Conservation (phyloP, 1,140 invertebrate genomes). For the Micrasema longulum region DNA sequence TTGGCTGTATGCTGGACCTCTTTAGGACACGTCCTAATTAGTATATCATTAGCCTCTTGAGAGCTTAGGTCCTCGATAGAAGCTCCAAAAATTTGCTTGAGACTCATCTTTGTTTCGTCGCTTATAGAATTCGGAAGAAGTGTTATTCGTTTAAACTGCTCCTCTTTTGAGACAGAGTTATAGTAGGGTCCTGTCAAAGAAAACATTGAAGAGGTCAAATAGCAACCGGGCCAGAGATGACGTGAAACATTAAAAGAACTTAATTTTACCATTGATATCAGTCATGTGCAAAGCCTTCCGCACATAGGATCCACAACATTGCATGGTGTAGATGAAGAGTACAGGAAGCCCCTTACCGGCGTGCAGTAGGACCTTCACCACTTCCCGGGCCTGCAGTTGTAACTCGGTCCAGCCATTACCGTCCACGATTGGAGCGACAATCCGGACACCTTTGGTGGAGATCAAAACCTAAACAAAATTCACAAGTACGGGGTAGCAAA, state of each 20-base stretch:
- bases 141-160: slow-evolving; percentile 81
- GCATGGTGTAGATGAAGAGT: slow-evolving; percentile 81
- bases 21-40: slow-evolving; percentile 80
- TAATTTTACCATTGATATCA: slow-evolving; percentile 71
- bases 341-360: slow-evolving; percentile 80
- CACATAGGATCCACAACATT: slow-evolving; percentile 74
- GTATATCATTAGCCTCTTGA: slow-evolving; percentile 84
- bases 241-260: neutral
- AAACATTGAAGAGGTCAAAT: neutral
- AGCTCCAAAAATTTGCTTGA: slow-evolving; percentile 76
- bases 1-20: slow-evolving; percentile 62
- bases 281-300: slow-evolving; percentile 78
- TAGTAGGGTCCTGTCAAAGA: slow-evolving; percentile 68
- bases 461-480: slow-evolving; percentile 69
- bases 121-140: slow-evolving; percentile 78
- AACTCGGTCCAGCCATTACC: slow-evolving; percentile 66
- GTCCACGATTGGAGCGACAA: slow-evolving; percentile 75
- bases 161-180: slow-evolving; percentile 71
- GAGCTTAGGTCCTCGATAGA: slow-evolving; percentile 77
- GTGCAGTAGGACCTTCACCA: slow-evolving; percentile 80
- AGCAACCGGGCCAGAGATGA: too few relatives aligned
- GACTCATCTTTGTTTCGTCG: slow-evolving; percentile 73
- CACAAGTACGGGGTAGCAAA: too few relatives aligned
- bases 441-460: slow-evolving; percentile 73
- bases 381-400: slow-evolving; percentile 73